These are phyloP conservation scores for Molothrus ater DNA, from an alignment of 2,797 vertebrate species.

Conservation along the genomic window DNA sequence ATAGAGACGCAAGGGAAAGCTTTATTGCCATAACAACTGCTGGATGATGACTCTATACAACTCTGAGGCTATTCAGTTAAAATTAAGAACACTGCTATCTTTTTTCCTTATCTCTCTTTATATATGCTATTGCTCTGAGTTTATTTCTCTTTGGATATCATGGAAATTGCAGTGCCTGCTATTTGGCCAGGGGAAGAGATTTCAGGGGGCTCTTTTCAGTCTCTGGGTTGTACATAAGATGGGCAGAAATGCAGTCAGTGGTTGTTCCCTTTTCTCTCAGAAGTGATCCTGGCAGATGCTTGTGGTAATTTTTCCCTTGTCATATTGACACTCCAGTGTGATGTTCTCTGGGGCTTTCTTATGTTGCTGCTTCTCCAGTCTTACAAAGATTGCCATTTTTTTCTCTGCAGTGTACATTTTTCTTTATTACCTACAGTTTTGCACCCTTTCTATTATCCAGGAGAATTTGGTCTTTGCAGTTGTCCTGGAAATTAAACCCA, in stretches of 20 bases:
- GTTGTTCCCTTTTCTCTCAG: not conserved
- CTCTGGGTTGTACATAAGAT: not conserved
- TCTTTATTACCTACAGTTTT: not conserved
- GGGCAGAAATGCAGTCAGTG: not conserved
- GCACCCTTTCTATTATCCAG: not conserved
- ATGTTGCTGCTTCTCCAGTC: not conserved
- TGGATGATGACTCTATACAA: not conserved
- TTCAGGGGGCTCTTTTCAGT: not conserved
- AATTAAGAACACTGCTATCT: not conserved
- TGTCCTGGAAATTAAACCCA: not conserved
- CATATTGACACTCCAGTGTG: not conserved
- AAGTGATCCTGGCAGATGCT: conserved; percentile 19
- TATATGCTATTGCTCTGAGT: not conserved
- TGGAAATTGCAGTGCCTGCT: not conserved
- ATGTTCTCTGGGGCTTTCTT: conserved; percentile 15
- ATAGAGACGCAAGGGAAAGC: conserved; percentile 6
- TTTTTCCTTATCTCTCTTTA: not conserved
- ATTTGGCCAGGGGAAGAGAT: not conserved
- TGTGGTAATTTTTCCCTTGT: not conserved
- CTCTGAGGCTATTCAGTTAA: conserved; percentile 14
- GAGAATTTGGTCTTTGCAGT: not conserved
- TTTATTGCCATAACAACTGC: conserved; percentile 54
- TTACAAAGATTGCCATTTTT: not conserved
- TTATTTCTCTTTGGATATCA: not conserved
- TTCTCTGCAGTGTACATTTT: not conserved